Conservation (phyloP, 2,888 invertebrate genomes). For the Spisula solida region DNA sequence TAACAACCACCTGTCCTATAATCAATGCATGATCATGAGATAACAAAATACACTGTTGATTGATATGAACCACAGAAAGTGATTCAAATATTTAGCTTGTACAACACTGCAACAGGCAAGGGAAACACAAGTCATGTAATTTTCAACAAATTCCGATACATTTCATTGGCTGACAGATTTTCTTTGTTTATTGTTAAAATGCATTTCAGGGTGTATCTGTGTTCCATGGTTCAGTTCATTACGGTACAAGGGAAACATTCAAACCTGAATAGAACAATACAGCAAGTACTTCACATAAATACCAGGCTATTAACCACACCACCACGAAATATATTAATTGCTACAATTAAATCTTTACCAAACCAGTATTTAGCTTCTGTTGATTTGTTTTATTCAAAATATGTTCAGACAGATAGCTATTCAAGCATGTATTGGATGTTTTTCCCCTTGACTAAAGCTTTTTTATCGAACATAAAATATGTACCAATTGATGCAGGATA, state of each 20-base stretch:
- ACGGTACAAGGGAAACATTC: background rate
- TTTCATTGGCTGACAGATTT: conserved; percentile 12
- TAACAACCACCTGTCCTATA: conserved; percentile 21
- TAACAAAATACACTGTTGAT: background rate
- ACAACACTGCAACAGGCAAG: background rate
- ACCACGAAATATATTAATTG: background rate
- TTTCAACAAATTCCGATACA: background rate
- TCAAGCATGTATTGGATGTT: no score
- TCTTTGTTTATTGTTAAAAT: conserved; percentile 17
- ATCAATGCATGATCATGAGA: conserved; percentile 14
- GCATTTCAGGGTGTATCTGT: conserved; percentile 2
- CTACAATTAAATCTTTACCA: no score
- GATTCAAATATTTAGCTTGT: background rate
- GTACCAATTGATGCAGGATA: no score
- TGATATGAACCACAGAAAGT: conserved; percentile 6
- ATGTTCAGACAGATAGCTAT: no score
- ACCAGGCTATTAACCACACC: background rate
- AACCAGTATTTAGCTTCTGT: no score
- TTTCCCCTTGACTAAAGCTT: no score
- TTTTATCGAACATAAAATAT: no score
- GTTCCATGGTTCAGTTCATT: background rate
- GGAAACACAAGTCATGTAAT: no score
- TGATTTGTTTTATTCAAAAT: no score
- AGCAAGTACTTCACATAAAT: background rate
- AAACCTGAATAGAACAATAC: background rate